phyloP scores from a whole-genome alignment of 2,113 vertebrate genomes.

The Lycaon pictus region DNA sequence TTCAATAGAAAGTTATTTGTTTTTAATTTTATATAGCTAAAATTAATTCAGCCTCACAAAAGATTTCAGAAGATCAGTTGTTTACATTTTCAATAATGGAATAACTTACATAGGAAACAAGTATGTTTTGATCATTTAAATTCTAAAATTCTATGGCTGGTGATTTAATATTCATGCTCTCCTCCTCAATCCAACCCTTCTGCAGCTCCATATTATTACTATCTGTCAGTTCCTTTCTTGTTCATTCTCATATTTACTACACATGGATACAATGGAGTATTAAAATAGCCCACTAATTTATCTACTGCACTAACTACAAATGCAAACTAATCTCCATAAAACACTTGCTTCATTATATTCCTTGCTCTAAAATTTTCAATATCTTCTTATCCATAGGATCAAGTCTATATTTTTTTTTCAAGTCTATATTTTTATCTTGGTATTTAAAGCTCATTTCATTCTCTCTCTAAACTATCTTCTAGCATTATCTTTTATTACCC shows the following conservation, averaged over 20 bases:
- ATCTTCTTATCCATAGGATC: neutral
- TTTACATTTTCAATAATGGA: neutral
- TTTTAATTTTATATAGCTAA: neutral
- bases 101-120: neutral
- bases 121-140: neutral
- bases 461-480: neutral
- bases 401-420: neutral
- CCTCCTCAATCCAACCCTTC: neutral
- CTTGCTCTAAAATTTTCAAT: neutral
- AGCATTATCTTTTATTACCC: neutral
- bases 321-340: neutral
- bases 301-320: neutral
- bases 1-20: neutral
- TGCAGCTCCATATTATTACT: neutral
- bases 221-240: neutral
- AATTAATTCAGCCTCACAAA: neutral
- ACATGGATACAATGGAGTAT: neutral
- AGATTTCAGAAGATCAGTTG: neutral
- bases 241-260: neutral
- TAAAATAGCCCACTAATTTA: neutral
- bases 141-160: neutral
- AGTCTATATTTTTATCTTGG: neutral
- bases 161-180: neutral
- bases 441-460: conserved; percentile 26
- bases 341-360: neutral